These are phyloP conservation scores for Heliocidaris erythrogramma DNA, from an alignment of 35 echinoderm and acorn worm species.

Conservation along the genomic window DNA sequence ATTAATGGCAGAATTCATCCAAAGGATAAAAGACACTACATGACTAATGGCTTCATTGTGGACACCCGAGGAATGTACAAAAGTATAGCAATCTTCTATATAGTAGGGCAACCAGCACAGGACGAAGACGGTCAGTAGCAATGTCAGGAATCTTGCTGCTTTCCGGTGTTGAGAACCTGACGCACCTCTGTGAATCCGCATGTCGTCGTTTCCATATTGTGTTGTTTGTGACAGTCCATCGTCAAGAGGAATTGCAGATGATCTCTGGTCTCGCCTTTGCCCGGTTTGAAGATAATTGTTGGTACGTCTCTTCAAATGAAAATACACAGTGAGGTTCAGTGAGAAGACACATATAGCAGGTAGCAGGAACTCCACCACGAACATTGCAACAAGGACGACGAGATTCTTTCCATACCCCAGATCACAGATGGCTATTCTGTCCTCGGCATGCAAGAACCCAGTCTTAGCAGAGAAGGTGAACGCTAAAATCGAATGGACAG, in stretches of 20 bases:
- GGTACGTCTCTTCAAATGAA: background rate
- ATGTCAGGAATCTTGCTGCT: background rate
- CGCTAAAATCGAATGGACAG: background rate
- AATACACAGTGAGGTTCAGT: background rate
- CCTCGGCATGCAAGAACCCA: background rate
- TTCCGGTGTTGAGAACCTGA: background rate
- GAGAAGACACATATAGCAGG: background rate
- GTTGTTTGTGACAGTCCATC: background rate
- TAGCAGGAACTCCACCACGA: background rate
- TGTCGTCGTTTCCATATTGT: background rate
- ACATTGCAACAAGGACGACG: background rate
- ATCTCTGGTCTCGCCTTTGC: background rate
- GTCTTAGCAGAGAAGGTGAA: background rate
- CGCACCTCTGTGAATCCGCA: background rate
- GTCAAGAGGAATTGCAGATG: background rate
- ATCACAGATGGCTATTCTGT: background rate
- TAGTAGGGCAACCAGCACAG: background rate
- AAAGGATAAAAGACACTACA: background rate
- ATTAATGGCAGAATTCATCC: constrained; percentile 3
- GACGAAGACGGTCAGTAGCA: background rate
- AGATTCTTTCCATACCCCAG: background rate
- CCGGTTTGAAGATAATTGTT: background rate
- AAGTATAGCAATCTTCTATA: background rate
- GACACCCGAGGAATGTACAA: background rate
- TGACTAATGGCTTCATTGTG: background rate